Evolutionary conservation across 2,888 invertebrate species (phyloP).

Genomic region (Bellardia bayeri): DNA sequence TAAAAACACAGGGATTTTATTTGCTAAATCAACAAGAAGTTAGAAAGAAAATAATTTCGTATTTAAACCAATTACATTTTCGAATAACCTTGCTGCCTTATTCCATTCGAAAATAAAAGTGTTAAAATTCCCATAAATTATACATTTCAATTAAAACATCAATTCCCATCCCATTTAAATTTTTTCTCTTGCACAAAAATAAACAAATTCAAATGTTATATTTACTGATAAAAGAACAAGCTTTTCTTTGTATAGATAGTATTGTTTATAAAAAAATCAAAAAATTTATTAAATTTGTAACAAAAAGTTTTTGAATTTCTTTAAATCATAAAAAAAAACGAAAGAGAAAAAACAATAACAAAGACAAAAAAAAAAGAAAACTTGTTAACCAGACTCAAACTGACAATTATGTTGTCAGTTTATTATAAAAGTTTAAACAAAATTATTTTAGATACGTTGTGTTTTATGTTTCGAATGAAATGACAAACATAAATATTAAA

Average conservation of each 20-base stretch:
- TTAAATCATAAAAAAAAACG: background rate
- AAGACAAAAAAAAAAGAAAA: slow-evolving; percentile 24
- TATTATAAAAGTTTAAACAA: slow-evolving; percentile 32
- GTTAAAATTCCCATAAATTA: too few relatives aligned
- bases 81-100: too few relatives aligned
- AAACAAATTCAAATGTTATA: too few relatives aligned
- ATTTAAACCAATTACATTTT: too few relatives aligned
- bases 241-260: background rate
- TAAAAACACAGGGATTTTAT: too few relatives aligned
- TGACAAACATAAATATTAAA: slow-evolving; percentile 45
- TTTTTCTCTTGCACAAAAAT: too few relatives aligned
- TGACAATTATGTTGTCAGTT: slow-evolving; percentile 20
- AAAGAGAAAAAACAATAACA: slow-evolving; percentile 14
- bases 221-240: background rate
- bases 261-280: background rate
- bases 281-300: slow-evolving; percentile 19
- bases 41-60: too few relatives aligned
- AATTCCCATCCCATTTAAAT: too few relatives aligned
- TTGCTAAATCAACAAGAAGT: too few relatives aligned
- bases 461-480: slow-evolving; percentile 6
- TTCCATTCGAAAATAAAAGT: too few relatives aligned
- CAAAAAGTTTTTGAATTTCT: slow-evolving; percentile 11
- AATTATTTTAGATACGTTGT: background rate
- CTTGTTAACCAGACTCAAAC: slow-evolving; percentile 36
- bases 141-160: too few relatives aligned